Evolutionary conservation across 2,797 vertebrate species (phyloP), one percentile per base, ranked within the genome.

Genomic region (Margarornis squamiger): DNA sequence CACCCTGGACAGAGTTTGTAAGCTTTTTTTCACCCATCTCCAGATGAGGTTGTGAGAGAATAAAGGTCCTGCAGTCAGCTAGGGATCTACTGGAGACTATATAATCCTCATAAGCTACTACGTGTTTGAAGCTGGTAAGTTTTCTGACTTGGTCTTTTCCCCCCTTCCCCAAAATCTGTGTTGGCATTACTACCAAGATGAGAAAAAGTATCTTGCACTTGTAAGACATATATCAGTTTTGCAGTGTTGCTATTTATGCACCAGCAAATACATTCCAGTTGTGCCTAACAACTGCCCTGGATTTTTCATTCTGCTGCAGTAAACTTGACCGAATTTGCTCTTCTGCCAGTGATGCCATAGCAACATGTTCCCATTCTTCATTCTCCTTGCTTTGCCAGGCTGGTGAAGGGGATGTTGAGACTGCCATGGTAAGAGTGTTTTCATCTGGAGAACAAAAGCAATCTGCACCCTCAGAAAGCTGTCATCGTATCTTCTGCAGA

Each of bases 371-470:
- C 49, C 30, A 38, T 83, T 90, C 62, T 82, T 81, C 65, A 43
- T 71, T 58, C 61, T 92, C 41, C 61, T 74, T 80, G 45, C 54
- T 95, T 94, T 92, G 62, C 91, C 91, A 90, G 52, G 48, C n/a
- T 93, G 84, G 68, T 93, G 90, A 89, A 95, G 61, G 54, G 36
- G 87, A 86, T 96, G 93, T 97, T 96, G 92, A 89, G 92, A 45
- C 94, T 97, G 78, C 43, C 92, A 80, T 59, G 75, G 72, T 58
- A 88, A 91, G 61, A 94, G 68, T 93, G 70, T 92, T 96, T 97
- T 95, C 95, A 94, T 94, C 86, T 93, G 95, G 81, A 95, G 89
- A 96, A 96, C 91, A 96, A 96, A 96, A 97, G 94, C 93, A 92
- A 78, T 94, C 81, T 91, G 91, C 84, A 65, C 78, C 81, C 81